phyloP scores from a whole-genome alignment of 2,888 invertebrate species.

The Spicauda simplicius region DNA sequence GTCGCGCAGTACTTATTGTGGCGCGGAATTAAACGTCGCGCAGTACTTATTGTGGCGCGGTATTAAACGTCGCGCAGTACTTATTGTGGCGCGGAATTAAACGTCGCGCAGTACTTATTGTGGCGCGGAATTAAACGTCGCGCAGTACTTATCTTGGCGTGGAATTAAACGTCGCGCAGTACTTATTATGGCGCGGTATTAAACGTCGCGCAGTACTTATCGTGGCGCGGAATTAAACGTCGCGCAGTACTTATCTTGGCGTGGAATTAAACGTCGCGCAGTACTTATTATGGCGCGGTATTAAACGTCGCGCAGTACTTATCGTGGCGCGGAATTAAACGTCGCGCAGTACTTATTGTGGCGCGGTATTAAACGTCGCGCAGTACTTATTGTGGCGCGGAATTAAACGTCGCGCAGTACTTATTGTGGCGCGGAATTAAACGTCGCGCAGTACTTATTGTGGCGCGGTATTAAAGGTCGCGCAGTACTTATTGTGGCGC shows the following conservation, averaged over 20 bases:
- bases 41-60: not conserved
- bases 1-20: not conserved
- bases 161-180: not conserved
- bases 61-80: too few relatives aligned
- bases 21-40: not conserved
- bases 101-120: not conserved
- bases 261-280: slow-evolving; percentile 1
- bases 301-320: slow-evolving; percentile 1
- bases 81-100: not conserved
- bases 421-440: not conserved
- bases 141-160: slow-evolving; percentile 3
- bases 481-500: not conserved
- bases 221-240: not conserved
- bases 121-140: not conserved
- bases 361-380: not conserved
- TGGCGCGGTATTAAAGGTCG: not conserved
- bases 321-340: slow-evolving; percentile 3
- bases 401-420: not conserved
- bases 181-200: not conserved
- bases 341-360: slow-evolving; percentile 2
- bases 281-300: slow-evolving; percentile 11
- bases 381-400: not conserved
- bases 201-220: not conserved
- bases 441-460: not conserved
- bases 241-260: slow-evolving; percentile 5